Evolutionary conservation across 2,113 vertebrate genomes (phyloP).

Genomic region (Malaclemys terrapin): DNA sequence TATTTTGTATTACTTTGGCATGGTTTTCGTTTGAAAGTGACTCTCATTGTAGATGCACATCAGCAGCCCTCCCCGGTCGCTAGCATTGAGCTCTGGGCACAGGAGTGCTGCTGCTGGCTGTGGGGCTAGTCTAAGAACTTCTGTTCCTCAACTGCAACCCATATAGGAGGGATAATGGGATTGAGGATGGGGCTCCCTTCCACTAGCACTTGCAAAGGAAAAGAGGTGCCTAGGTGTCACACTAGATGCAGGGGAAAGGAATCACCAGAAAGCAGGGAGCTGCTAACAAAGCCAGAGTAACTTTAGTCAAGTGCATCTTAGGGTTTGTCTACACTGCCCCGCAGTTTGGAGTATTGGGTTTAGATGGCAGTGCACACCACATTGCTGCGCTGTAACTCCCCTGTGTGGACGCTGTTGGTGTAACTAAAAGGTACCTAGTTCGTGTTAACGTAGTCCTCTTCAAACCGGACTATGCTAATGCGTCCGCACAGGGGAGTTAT

Average conservation of each 20-base stretch:
- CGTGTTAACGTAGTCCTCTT: too few relatives aligned
- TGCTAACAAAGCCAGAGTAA: not conserved
- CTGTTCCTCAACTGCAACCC: not conserved
- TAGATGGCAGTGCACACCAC: too few relatives aligned
- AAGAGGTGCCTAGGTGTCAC: not conserved
- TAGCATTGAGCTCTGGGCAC: not conserved
- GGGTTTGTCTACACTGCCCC: not conserved
- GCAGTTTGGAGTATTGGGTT: too few relatives aligned
- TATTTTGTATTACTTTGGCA: not conserved
- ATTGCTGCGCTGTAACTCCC: too few relatives aligned
- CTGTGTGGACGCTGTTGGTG: too few relatives aligned
- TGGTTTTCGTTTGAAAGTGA: not conserved
- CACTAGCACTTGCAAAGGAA: not conserved
- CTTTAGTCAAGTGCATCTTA: not conserved
- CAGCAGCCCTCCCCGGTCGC: not conserved
- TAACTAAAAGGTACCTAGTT: too few relatives aligned
- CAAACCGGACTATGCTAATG: not conserved
- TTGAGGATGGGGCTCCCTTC: accelerated
- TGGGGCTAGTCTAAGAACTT: not conserved
- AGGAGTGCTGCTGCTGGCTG: not conserved
- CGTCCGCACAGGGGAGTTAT: not conserved
- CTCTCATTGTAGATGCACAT: not conserved
- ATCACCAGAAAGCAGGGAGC: not conserved
- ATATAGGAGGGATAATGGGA: not conserved
- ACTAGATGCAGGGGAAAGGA: not conserved